phyloP scores from a whole-genome alignment of 2,797 vertebrate species.

The Microtus obscurus region DNA sequence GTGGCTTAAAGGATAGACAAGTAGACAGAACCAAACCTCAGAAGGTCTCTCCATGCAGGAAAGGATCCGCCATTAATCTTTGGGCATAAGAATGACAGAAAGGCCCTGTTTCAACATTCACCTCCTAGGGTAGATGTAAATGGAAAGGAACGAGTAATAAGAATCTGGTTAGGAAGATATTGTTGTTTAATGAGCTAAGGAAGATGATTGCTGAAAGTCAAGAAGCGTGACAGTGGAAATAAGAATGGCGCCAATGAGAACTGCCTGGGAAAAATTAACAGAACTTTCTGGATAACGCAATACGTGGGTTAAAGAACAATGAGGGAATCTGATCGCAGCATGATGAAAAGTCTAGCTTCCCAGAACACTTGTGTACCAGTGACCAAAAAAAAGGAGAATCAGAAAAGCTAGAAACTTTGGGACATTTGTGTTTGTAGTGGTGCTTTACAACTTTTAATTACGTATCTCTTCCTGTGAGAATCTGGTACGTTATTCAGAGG shows the following conservation, averaged over 20 bases:
- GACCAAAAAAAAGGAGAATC: background rate
- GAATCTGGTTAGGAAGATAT: slow-evolving; percentile 44
- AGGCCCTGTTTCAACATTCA: slow-evolving; percentile 3
- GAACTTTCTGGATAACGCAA: slow-evolving; percentile 33
- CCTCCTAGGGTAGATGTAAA: slow-evolving; percentile 7
- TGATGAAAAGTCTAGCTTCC: background rate
- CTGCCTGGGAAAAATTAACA: background rate
- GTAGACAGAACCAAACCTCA: background rate
- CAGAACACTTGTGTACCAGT: background rate
- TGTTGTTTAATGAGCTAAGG: slow-evolving; percentile 49
- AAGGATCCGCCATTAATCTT: background rate
- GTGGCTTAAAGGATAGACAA: background rate
- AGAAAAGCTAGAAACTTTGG: background rate
- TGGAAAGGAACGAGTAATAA: slow-evolving; percentile 27
- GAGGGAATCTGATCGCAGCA: background rate
- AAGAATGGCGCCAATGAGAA: slow-evolving; percentile 4
- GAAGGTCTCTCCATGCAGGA: background rate
- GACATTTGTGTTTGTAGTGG: slow-evolving; percentile 13
- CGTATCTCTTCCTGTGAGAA: slow-evolving; percentile 49
- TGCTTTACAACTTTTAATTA: slow-evolving; percentile 57
- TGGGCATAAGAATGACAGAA: background rate
- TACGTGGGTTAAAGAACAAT: background rate
- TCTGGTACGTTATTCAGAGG: slow-evolving; percentile 26
- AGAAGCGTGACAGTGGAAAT: background rate
- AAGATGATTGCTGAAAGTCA: slow-evolving; percentile 12